Conservation (phyloP, 2,888 invertebrate species). For the Dynastes hyllus region DNA sequence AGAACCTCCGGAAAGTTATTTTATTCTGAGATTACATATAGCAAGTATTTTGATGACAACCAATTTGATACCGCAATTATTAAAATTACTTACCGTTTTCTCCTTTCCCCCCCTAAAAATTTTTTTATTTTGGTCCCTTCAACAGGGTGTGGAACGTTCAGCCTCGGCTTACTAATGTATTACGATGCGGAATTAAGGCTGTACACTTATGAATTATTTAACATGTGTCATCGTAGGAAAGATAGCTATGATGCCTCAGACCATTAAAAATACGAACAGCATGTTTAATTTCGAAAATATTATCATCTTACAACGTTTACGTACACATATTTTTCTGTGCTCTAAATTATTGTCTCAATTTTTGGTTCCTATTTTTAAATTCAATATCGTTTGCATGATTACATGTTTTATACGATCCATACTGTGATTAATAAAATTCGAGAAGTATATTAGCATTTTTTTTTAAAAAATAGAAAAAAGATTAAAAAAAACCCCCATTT, state of each 20-base stretch:
- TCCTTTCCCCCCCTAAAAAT: no score
- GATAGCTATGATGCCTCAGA: background rate
- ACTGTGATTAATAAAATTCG: background rate
- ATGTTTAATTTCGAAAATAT: background rate
- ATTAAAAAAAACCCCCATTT: no score
- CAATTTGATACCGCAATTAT: background rate
- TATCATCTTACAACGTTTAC: no score
- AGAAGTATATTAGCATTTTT: no score
- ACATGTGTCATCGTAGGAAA: background rate
- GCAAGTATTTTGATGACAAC: background rate
- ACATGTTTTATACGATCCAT: background rate
- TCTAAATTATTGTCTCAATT: background rate
- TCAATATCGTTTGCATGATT: background rate
- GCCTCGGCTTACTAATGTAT: background rate
- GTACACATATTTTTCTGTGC: no score
- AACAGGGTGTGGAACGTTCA: background rate
- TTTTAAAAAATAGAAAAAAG: no score
- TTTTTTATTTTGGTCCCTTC: no score
- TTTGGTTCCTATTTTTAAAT: no score
- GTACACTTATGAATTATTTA: background rate
- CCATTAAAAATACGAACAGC: background rate
- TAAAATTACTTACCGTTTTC: conserved; percentile 3
- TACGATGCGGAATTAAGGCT: background rate
- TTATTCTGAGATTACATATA: background rate
- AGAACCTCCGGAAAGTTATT: no score